Conservation (phyloP, 2,113 vertebrate genomes). For the Crypturellus undulatus region DNA sequence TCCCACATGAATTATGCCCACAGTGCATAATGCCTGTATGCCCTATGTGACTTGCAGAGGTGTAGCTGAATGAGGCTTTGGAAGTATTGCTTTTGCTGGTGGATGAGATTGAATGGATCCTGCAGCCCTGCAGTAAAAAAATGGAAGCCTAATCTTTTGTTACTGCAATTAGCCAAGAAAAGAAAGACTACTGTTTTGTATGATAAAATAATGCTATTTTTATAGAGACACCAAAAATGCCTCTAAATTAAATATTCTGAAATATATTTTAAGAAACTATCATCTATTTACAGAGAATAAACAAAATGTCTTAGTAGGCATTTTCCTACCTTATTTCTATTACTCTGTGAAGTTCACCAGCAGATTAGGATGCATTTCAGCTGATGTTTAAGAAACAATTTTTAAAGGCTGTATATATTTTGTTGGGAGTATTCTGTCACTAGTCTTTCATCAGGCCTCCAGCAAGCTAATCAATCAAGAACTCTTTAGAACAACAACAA, state of each 20-base stretch:
- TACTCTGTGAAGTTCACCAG: background rate
- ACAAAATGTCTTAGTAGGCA: background rate
- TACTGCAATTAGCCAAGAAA: background rate
- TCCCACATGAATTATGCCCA: background rate
- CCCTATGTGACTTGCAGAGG: background rate
- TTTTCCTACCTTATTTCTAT: constrained; percentile 10
- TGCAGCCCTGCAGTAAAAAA: background rate
- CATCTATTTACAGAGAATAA: background rate
- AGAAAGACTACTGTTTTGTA: background rate
- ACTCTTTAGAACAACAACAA: background rate
- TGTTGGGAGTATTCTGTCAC: background rate
- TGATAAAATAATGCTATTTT: background rate
- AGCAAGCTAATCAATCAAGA: constrained; percentile 34
- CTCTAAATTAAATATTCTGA: constrained; percentile 18
- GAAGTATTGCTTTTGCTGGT: background rate
- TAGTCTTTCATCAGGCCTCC: background rate
- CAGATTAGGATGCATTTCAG: background rate
- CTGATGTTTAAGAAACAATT: background rate
- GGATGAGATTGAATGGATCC: background rate
- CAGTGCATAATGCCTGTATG: background rate
- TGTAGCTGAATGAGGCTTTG: background rate
- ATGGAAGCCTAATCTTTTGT: background rate
- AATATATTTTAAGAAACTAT: background rate
- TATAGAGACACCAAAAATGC: background rate
- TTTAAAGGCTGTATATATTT: background rate